Base-by-base conservation (phyloP, 2,113 vertebrate genomes). In the Sorex fumeus region DNA sequence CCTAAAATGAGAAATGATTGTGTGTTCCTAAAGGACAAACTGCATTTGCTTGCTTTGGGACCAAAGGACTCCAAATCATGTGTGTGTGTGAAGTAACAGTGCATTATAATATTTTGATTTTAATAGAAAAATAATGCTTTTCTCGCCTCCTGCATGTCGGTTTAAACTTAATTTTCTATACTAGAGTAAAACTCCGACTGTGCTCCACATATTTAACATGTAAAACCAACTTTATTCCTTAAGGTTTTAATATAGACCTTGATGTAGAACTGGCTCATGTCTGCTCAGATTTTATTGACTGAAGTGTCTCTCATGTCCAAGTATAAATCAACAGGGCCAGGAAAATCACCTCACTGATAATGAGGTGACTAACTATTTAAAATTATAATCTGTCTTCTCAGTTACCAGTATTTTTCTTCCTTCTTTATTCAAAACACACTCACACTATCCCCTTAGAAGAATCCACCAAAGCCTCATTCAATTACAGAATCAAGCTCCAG, bases 141-240 rank as follows among this genome's bases (percentile, higher is more conserved):
- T 12, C 47, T 50, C 47, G 2, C 47, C 47, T 50, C 47, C 47
- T 50, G 13, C 11, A 36, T 15, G 0, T 47, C n/a, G 6, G 6
- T 70, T 77, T 21, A 72, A 8, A 2, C 6, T 43, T 15, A 40
- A 40, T 74, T 15, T 6, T 32, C 19, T 4, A 30, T n/a, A 25
- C 9, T 6, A 6, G 9, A 77, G 19, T 7, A 47, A n/a, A 1
- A 15, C 2, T 2, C 0, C 23, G n/a, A 57, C 8, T 11, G 5
- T 43, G 15, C 12, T 66, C 30, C n/a, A 25, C 18, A 7, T 34
- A 34, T 67, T 86, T 72, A 30, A n/a, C 16, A 66, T 45, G 16
- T 82, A 47, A 72, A 66, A 66, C 7, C 1, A 67, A 12, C 8
- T 21, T 40, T 16, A 25, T 6, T 6, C n/a, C 75, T 91, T 50